Base-by-base conservation (phyloP, 2,888 invertebrate species). In the Eueremaeus valkanovi region DNA sequence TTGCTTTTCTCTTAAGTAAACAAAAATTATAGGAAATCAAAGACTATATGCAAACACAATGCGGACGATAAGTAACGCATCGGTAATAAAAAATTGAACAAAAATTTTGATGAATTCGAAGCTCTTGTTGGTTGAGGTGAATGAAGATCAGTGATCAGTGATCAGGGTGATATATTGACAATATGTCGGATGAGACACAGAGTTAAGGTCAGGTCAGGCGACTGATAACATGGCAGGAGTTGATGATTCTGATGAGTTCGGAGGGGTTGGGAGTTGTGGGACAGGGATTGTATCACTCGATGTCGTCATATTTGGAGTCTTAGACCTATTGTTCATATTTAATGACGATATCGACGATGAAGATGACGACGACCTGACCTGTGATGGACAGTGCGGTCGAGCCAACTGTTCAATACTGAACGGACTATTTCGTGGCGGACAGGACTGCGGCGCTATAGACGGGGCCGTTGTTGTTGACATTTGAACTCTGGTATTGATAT, bases 331-430 rank as follows among this genome's bases (percentile, higher is more conserved):
- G 21, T 74, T n/a, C n/a, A n/a, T 74, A 74, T 42, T 27, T 11
- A 42, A 18, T 3, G 74, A 42, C 18, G 61, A 40, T 61, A 61
- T 42, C 24, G 74, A 66, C 18, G 45, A 70, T 40, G 73, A 72
- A 49, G 73, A 73, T 68, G 24, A 73, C 18, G 73, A 76, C 73
- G 49, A 73, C 58, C 68, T 75, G 66, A 61, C 75, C 77, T 75
- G 66, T 73, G n/a, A n/a, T n/a, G 70, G 74, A 74, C 70, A 77
- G 27, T 79, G 79, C 29, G 79, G 78, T 61, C 79, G 79, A 45
- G 78, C 78, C 36, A 80, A 77, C 49, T 80, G 80, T 73, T 79
- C 79, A 51, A 80, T 78, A 75, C 80, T 80, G 73, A 79, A 76
- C 33, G 79, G 79, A 70, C 79, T 79, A 73, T 75, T 66, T 18